Base-by-base conservation (phyloP, 1,140 invertebrate species). In the Zeugodacus cucurbitae region DNA sequence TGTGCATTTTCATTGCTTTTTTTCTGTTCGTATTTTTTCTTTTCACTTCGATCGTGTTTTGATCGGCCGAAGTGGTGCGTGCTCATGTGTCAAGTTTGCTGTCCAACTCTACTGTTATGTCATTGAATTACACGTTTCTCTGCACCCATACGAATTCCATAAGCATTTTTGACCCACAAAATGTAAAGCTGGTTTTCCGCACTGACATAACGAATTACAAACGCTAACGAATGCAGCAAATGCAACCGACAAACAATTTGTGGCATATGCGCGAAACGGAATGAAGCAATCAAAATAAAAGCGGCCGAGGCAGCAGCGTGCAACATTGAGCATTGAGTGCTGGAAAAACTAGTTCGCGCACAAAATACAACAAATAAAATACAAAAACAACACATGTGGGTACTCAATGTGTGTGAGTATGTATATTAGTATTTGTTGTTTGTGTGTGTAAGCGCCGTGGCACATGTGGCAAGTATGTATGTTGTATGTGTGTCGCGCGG, bases 311-410 rank as follows among this genome's bases (percentile, higher is more conserved):
- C 54, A 89, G 48, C 89, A 87, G 89, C 88, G 59, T 58, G 87
- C 85, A 87, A 86, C 87, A 88, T 59, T 86, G 44, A 87, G 88
- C 86, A 41, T 59, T 62, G 85, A 85, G 85, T 14, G 88, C 88
- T 87, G 82, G 87, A 92, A 91, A 92, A 91, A 92, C 90, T 91
- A 91, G 91, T 92, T 92, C 91, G 89, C 91, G 89, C 89, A 88
- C 26, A 3, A 82, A 41, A 67, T 44, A 87, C 37, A 87, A 64
- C 29, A 74, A 87, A 32, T 17, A 37, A 74, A 87, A 32, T 17
- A 44, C 34, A 86, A 91, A 85, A 26, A 11, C 8, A 11, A 54
- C n/a, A 48, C n/a, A 78, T 44, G 17, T n/a, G n/a, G 22, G n/a
- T 48, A 14, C 1, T 14, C 11, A 0, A 17, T 48, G 17, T 48